Conservation (phyloP, 2,113 vertebrate genomes). For the Aptenodytes forsteri region DNA sequence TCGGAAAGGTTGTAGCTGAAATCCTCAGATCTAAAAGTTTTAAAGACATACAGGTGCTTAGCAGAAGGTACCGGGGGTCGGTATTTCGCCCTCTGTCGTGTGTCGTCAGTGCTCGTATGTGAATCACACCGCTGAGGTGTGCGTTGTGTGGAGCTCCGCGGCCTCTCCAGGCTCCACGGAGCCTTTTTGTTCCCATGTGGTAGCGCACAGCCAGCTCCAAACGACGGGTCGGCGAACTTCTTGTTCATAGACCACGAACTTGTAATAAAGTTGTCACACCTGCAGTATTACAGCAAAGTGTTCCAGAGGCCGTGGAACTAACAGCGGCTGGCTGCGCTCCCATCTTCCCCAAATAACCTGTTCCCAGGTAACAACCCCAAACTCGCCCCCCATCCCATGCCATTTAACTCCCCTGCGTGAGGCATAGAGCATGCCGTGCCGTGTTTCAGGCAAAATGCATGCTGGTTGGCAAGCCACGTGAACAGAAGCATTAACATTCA, state of each 20-base stretch:
- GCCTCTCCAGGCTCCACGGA: too few species aligned
- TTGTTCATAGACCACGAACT: fast-evolving
- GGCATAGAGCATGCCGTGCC: fast-evolving
- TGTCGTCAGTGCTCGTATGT: fast-evolving
- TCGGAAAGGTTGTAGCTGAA: fast-evolving
- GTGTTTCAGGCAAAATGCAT: fast-evolving
- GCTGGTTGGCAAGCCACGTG: background rate
- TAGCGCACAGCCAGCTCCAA: too few species aligned
- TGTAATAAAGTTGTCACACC: fast-evolving
- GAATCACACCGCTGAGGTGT: fast-evolving
- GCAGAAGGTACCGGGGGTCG: fast-evolving
- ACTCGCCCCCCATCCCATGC: fast-evolving
- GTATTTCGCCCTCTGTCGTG: fast-evolving
- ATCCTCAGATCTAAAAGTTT: background rate
- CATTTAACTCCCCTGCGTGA: fast-evolving
- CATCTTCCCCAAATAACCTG: fast-evolving
- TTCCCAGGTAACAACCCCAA: too few species aligned
- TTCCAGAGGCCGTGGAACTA: background rate
- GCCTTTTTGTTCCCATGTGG: fast-evolving
- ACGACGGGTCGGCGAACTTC: fast-evolving
- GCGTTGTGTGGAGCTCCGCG: fast-evolving
- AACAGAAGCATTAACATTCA: too few species aligned
- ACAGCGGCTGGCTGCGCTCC: fast-evolving
- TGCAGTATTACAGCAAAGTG: fast-evolving
- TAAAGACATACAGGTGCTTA: fast-evolving